Percentiles rank a stretch among this genome's conserved stretches.
Conservation (phyloP, 1,140 invertebrate species). For the Tetramorium parvispinum region DNA sequence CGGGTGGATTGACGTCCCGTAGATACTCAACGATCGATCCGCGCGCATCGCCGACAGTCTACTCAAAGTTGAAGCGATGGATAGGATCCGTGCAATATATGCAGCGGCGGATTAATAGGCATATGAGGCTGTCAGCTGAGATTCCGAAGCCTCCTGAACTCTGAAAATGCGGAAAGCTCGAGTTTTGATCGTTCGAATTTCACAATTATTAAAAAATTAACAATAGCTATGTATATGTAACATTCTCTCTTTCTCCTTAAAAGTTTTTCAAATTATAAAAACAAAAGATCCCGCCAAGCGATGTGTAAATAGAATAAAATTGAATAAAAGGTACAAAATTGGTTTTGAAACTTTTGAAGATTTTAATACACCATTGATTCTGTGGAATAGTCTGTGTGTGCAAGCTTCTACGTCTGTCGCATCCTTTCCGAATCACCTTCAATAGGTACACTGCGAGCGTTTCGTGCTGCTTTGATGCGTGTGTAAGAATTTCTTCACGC, state of each 20-base stretch:
- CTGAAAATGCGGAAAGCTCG: background rate
- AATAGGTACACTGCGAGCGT: background rate
- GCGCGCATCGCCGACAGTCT: slow-evolving; percentile 43
- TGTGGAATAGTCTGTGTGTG: background rate
- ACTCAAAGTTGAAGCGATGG: slow-evolving; percentile 42
- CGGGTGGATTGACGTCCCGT: slow-evolving; percentile 50
- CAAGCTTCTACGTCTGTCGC: background rate
- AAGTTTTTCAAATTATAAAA: background rate
- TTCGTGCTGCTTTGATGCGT: slow-evolving; percentile 14
- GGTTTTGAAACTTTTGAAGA: background rate
- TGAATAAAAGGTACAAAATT: background rate
- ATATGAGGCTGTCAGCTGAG: slow-evolving; percentile 9
- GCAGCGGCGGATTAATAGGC: background rate
- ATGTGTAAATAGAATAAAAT: background rate
- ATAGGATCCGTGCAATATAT: slow-evolving; percentile 18
- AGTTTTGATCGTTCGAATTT: background rate
- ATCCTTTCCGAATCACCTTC: background rate
- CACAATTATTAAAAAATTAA: background rate
- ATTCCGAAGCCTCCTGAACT: background rate
- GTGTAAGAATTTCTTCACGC: slow-evolving; percentile 36
- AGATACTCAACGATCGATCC: slow-evolving; percentile 65
- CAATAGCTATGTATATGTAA: no score
- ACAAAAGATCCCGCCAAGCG: background rate
- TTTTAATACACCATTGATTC: background rate
- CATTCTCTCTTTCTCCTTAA: background rate